Conservation (phyloP, 1,140 invertebrate species). For the Drosophila asahinai region DNA sequence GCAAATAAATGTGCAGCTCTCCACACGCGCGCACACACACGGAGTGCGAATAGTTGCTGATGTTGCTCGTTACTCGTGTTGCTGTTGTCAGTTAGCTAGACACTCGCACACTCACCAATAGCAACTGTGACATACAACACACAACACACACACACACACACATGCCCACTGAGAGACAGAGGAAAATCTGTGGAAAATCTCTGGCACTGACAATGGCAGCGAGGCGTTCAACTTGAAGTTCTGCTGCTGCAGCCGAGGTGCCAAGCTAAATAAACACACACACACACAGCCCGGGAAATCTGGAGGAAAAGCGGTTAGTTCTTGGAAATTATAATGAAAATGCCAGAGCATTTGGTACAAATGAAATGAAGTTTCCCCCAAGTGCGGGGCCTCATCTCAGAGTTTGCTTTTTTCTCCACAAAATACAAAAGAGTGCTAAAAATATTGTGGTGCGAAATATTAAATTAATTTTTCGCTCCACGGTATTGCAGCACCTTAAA, state of each 20-base stretch:
- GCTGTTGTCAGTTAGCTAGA: conserved; percentile 54
- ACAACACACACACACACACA: conserved; percentile 1
- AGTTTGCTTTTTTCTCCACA: conserved; percentile 1
- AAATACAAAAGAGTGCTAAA: background rate
- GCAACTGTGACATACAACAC: conserved; percentile 13
- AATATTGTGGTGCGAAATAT: background rate
- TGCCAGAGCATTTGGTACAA: conserved; percentile 60
- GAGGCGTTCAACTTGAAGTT: conserved; percentile 75
- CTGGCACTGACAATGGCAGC: conserved; percentile 71
- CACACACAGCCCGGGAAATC: conserved; percentile 1
- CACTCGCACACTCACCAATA: conserved; percentile 25
- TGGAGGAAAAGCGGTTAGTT: conserved; percentile 24
- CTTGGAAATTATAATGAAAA: conserved; percentile 69
- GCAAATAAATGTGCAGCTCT: conserved; percentile 72
- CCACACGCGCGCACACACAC: conserved; percentile 4
- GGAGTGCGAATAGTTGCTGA: conserved; percentile 25
- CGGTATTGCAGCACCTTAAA: no score
- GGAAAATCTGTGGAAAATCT: conserved; percentile 29
- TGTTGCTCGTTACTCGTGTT: conserved; percentile 26
- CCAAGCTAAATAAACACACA: conserved; percentile 42
- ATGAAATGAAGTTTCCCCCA: conserved; percentile 62
- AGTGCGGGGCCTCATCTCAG: conserved; percentile 47
- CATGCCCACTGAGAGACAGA: conserved; percentile 1
- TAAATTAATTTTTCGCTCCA: background rate
- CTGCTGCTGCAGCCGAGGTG: conserved; percentile 47